Conservation (phyloP, 2,888 invertebrate species). For the Shargacucullia verbasci region DNA sequence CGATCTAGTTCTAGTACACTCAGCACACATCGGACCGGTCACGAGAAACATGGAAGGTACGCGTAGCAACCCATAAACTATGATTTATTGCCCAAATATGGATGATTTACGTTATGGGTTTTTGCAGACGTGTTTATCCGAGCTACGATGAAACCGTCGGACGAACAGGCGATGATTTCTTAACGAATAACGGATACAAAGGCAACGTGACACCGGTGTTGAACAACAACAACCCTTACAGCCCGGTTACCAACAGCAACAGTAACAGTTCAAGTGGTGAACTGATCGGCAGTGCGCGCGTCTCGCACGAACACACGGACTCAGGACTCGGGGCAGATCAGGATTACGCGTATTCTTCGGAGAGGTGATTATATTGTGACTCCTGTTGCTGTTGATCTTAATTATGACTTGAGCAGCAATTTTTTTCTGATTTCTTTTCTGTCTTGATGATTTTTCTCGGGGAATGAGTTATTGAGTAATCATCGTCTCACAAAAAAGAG, state of each 20-base stretch:
- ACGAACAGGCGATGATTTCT: constrained; percentile 77
- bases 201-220: constrained; percentile 76
- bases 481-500: too few relatives aligned
- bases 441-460: too few relatives aligned
- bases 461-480: too few relatives aligned
- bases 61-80: constrained; percentile 34
- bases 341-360: constrained; percentile 92
- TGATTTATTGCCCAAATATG: constrained; percentile 51
- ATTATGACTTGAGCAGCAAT: neutral
- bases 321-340: constrained; percentile 93
- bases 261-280: constrained; percentile 88
- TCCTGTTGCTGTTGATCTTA: neutral
- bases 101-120: constrained; percentile 53
- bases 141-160: constrained; percentile 79
- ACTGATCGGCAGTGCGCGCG: constrained; percentile 87
- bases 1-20: constrained; percentile 90
- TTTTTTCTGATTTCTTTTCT: neutral
- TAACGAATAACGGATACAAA: constrained; percentile 84
- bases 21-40: constrained; percentile 59
- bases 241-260: constrained; percentile 86
- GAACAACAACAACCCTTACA: constrained; percentile 86
- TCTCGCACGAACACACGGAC: constrained; percentile 93
- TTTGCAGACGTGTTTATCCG: constrained; percentile 82
- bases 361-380: constrained; percentile 84
- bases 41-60: constrained; percentile 57